A percentile compares a stretch with the other conserved stretches of the same genome.
phyloP scores from a whole-genome alignment of 2,113 vertebrate species.

The Bostrychus sinensis region DNA sequence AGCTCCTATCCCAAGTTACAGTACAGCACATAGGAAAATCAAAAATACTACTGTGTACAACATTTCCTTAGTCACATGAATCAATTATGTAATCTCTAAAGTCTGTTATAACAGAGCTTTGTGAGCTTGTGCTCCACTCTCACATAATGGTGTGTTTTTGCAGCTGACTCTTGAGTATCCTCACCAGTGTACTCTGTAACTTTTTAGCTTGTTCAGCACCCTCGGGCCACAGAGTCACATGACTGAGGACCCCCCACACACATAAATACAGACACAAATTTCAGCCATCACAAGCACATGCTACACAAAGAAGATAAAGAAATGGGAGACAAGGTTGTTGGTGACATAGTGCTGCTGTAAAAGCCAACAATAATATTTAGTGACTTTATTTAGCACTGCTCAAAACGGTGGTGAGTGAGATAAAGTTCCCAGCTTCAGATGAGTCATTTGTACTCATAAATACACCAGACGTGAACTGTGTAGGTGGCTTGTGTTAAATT shows the following conservation, averaged over 20 bases:
- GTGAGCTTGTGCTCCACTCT: constrained; percentile 34
- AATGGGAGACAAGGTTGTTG: neutral
- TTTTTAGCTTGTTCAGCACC: constrained; percentile 45
- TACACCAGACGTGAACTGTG: neutral
- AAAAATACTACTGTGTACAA: neutral
- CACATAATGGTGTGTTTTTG: constrained; percentile 62
- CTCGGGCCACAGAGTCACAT: constrained; percentile 18
- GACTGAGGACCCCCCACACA: constrained; percentile 41
- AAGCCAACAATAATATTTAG: constrained; percentile 4
- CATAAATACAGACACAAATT: neutral
- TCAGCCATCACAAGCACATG: neutral
- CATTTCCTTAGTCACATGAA: neutral
- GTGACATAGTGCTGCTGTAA: neutral
- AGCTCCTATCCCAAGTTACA: no score
- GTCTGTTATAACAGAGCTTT: neutral
- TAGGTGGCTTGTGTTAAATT: neutral
- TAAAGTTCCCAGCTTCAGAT: neutral
- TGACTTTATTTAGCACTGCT: constrained; percentile 2
- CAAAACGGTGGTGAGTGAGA: neutral
- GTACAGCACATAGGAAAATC: neutral
- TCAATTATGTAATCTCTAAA: neutral
- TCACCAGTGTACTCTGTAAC: constrained; percentile 39
- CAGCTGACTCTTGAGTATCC: constrained; percentile 63
- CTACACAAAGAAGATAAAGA: neutral
- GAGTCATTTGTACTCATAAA: neutral